phyloP scores from a whole-genome alignment of 2,797 vertebrate species.

The Argyrosomus regius region DNA sequence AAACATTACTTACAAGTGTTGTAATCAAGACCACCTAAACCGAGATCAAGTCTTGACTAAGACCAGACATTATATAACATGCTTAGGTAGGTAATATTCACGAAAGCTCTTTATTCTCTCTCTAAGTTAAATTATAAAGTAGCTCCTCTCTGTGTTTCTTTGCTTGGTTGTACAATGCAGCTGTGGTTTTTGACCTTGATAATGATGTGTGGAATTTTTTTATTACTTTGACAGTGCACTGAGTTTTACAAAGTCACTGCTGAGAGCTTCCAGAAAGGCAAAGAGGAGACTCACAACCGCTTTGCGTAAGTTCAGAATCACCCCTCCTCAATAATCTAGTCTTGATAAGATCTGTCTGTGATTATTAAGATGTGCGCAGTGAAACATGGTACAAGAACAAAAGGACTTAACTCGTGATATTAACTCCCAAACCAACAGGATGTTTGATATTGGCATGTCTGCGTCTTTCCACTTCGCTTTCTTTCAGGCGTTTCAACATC shows the following conservation, averaged over 20 bases:
- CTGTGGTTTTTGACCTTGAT: conserved; percentile 6
- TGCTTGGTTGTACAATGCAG: neutral
- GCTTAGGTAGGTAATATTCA: no score
- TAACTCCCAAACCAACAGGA: neutral
- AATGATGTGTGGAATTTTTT: conserved; percentile 24
- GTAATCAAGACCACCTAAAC: no score
- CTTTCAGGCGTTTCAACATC: conserved; percentile 85
- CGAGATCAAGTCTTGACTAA: no score
- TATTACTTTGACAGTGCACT: conserved; percentile 81
- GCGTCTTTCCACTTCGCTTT: conserved; percentile 21
- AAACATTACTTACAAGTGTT: no score
- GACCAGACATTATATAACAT: no score
- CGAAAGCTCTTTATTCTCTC: no score
- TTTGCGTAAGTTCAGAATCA: conserved; percentile 88
- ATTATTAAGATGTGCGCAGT: neutral
- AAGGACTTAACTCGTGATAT: neutral
- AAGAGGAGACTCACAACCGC: conserved; percentile 89
- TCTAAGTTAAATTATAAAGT: no score
- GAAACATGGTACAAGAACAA: neutral
- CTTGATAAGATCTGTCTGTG: neutral
- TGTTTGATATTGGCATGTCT: neutral
- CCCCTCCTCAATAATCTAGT: neutral
- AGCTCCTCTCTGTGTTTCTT: no score
- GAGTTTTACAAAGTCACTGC: conserved; percentile 92
- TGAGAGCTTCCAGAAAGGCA: conserved; percentile 91